A percentile compares a stretch with the other conserved stretches of the same genome.
These are phyloP conservation scores for Drosophila lacteicornis DNA, from an alignment of 1,140 invertebrate genomes.

Conservation along the genomic window DNA sequence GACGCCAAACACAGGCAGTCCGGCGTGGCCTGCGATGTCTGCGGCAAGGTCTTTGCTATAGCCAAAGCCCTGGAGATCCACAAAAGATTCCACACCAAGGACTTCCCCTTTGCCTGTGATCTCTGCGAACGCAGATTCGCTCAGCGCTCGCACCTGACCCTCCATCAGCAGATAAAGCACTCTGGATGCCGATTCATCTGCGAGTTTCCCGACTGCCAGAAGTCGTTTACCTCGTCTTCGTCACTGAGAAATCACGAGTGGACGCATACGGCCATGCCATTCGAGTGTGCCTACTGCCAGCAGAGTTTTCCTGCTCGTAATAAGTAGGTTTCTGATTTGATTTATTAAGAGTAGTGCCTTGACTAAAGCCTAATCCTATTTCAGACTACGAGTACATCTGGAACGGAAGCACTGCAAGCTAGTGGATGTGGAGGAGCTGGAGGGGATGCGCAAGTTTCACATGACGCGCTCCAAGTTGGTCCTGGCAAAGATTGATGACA, in stretches of 20 bases:
- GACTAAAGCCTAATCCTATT: conserved; percentile 2
- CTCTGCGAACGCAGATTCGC: conserved; percentile 92
- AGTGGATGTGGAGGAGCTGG: conserved; percentile 43
- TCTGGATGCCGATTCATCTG: conserved; percentile 55
- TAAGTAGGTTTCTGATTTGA: conserved; percentile 49
- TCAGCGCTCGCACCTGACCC: conserved; percentile 85
- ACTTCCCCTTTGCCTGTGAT: conserved; percentile 89
- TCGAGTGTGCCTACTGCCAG: conserved; percentile 62
- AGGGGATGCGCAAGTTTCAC: conserved; percentile 68
- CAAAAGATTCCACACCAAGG: conserved; percentile 87
- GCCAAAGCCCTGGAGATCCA: conserved; percentile 87
- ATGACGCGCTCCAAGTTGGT: conserved; percentile 56
- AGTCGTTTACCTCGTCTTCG: conserved; percentile 60
- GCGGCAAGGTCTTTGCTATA: conserved; percentile 85
- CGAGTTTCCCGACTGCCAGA: conserved; percentile 47
- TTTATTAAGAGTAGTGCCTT: neutral
- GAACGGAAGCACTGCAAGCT: conserved; percentile 49
- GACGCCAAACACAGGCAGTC: conserved; percentile 42
- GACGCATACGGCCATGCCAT: conserved; percentile 64
- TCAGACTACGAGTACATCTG: conserved; percentile 57
- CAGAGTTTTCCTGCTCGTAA: conserved; percentile 57
- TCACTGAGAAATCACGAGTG: conserved; percentile 64
- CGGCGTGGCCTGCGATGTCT: conserved; percentile 80
- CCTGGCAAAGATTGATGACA: conserved; percentile 24
- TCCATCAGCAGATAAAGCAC: conserved; percentile 61